Base-by-base conservation (phyloP, 2,113 vertebrate genomes). In the Podocnemis expansa region DNA sequence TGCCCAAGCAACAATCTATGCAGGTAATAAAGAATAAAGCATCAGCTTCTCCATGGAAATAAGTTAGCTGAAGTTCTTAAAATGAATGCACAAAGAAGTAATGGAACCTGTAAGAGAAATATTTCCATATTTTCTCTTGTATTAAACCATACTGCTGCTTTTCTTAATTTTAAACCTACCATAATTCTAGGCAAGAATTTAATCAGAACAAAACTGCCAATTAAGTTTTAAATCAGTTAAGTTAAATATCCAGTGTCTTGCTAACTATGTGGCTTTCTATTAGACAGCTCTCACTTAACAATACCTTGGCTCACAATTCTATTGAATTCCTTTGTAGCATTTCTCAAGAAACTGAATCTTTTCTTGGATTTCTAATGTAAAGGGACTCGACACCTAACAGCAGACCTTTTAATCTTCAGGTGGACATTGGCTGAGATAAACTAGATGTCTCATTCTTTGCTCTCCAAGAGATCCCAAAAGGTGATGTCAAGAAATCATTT, bases 1-100 rank as follows among this genome's bases (percentile, higher is more conserved):
- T 95, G 54, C 83, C 92, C 93, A 60, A 89, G 90, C 89, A 91
- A 56, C 49, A 88, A 58, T 91, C 43, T 86, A 27, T 93, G 87
- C 58, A 94, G 34, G 51, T 95, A 94, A 67, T 89, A 94, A 84
- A 58, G 51, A 10, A 43, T 58, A 88, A 82, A 95, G 88, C 80
- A 86, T 94, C 67, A 41, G 70, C 49, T 95, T 34, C 78, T 75
- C 73, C 41, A 22, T 80, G 82, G 84, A 95, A 97, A n/a, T 63
- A 90, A 73, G 94, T 94, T 96, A 88, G 82, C 55, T 73, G 17
- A 0, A 1, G 87, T 60, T 96, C 85, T 78, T 88, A 88, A 80
- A 84, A 51, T 47, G 75, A 96, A 89, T 2, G 2, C 67, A 63
- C 24, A 58, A 89, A 85, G 24, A 87, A 93, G 85, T 67, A 89